Evolutionary conservation across 2,113 vertebrate genomes (phyloP), one percentile per base, ranked within the genome.

Genomic region (Anas platyrhynchos): DNA sequence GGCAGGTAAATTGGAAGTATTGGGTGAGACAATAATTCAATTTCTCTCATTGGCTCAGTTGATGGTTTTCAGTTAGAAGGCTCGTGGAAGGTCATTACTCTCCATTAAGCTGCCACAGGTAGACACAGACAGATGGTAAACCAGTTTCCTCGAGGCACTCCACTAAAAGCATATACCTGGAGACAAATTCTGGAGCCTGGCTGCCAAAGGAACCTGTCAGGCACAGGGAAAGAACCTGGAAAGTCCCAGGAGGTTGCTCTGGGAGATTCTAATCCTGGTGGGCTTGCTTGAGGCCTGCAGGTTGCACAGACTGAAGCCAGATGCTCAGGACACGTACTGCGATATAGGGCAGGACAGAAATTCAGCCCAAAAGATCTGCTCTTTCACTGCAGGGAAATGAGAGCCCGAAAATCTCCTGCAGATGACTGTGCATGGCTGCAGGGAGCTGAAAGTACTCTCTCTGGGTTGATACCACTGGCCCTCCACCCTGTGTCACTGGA

Each of bases 21-120:
- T 71, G 69, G 48, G 65, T 78, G 85, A 91, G 85, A 78, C 59
- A 91, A 91, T 91, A 67, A 95, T 74, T 90, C 82, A 67, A 16
- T 96, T 95, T 91, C 50, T 91, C 46, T 83, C 68, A 77, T 92
- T 8, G 8, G 67, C 83, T 93, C 78, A 94, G 85, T 69, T 86
- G 96, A 94, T 95, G 83, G 52, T 43, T 94, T 94, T 89, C 76
- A 91, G 95, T 94, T 91, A 74, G 65, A 80, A 63, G 13, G 52
- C 74, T 88, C 41, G 16, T 80, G 72, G 43, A 83, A 23, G 11
- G 77, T 93, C 88, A 93, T 96, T 95, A 78, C 32, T 96, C 91
- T 96, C 52, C 48, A 72, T 96, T 96, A 95, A 93, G 52, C 72
- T 94, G 88, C 68, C 72, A 54, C 56, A 86, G 59, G 56, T 88